A percentile compares a stretch with the other conserved stretches of the same genome.
Conservation (phyloP, 2,888 invertebrate genomes). For the Desoria tigrina region DNA sequence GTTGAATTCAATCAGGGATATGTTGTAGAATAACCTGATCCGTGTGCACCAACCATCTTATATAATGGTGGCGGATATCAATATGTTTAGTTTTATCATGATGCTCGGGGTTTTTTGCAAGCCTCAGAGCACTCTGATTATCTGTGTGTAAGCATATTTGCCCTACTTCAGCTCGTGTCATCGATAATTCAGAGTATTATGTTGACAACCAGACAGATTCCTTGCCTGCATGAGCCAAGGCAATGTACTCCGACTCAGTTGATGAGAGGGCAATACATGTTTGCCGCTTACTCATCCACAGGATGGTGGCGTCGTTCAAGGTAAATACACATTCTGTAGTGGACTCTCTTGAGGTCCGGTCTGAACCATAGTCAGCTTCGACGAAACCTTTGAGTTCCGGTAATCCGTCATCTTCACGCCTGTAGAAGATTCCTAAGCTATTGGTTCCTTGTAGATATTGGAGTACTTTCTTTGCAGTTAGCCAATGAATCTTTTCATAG, state of each 20-base stretch:
- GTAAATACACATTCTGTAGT: conserved; percentile 41
- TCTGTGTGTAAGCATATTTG: conserved; percentile 18
- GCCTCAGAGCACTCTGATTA: conserved; percentile 40
- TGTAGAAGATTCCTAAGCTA: too few species aligned
- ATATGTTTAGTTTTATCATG: conserved; percentile 53
- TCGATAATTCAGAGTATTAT: not conserved
- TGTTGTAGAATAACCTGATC: not conserved
- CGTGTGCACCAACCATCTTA: conserved; percentile 22
- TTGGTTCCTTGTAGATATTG: too few species aligned
- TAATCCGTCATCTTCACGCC: not conserved
- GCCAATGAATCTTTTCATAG: not conserved
- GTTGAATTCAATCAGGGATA: conserved; percentile 9
- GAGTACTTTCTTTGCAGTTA: conserved; percentile 6
- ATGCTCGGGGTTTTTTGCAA: conserved; percentile 48
- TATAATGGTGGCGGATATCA: conserved; percentile 46
- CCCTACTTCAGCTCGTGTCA: not conserved
- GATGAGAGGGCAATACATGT: too few species aligned
- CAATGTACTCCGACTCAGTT: too few species aligned
- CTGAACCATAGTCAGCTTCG: conserved; percentile 49
- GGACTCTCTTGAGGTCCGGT: conserved; percentile 39
- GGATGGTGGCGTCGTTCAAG: conserved; percentile 15
- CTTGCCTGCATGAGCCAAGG: too few species aligned
- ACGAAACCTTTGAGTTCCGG: too few species aligned
- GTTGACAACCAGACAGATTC: too few species aligned
- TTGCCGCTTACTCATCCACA: too few species aligned